Conservation (phyloP, 2,113 vertebrate genomes). For the Rhinoderma darwinii region DNA sequence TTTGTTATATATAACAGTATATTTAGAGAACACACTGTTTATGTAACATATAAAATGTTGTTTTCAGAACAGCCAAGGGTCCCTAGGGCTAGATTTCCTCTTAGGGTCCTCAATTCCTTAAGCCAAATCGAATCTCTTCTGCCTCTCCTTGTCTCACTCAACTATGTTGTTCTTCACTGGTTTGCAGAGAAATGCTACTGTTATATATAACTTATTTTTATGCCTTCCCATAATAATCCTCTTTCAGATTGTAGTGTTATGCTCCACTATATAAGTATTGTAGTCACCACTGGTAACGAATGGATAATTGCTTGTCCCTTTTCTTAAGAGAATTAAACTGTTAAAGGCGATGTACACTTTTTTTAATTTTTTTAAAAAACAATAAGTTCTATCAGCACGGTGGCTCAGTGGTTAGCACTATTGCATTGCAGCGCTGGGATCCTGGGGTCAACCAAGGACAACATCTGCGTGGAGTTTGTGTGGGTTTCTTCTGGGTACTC, state of each 20-base stretch:
- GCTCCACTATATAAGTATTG: not conserved
- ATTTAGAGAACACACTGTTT: not conserved
- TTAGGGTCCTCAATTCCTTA: not conserved
- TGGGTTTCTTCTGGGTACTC: no score
- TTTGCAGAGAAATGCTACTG: not conserved
- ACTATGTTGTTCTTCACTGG: not conserved
- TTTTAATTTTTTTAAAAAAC: no score
- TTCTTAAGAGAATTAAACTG: no score
- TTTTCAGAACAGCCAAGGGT: not conserved
- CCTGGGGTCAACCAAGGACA: no score
- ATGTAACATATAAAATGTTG: not conserved
- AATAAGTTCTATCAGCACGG: no score
- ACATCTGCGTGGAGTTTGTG: no score
- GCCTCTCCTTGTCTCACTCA: not conserved
- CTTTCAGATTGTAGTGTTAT: not conserved
- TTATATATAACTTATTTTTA: not conserved
- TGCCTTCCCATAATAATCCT: not conserved
- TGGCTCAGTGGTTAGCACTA: no score
- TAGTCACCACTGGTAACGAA: no score
- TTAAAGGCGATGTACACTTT: no score
- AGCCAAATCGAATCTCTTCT: not conserved
- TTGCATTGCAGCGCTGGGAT: no score
- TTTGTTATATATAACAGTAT: not conserved
- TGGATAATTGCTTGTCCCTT: no score
- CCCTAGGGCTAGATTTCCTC: slow-evolving; percentile 1